These are phyloP conservation scores for Cyprinodon variegatus DNA, from an alignment of 2,113 vertebrate species.

Conservation along the genomic window DNA sequence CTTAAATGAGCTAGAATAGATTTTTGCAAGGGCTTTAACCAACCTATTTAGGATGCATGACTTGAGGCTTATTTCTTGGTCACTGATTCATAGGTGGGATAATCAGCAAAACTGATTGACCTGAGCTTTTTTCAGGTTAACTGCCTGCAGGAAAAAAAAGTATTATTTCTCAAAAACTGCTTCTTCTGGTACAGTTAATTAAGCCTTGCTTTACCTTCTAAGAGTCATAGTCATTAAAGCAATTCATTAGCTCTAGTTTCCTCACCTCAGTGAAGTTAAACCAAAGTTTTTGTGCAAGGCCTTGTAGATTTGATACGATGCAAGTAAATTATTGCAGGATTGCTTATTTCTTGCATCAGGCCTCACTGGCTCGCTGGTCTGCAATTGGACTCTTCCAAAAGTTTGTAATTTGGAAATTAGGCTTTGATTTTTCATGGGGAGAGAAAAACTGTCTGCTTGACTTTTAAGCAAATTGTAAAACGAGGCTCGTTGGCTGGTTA, in stretches of 20 bases:
- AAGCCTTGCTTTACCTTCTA: not conserved
- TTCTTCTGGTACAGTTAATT: not conserved
- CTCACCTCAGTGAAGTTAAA: not conserved
- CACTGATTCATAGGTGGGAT: no score
- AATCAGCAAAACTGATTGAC: not conserved
- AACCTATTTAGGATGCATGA: no score
- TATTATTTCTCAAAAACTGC: not conserved
- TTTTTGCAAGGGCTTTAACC: no score
- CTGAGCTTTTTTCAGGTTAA: not conserved
- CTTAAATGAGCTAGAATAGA: no score
- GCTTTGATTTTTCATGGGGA: not conserved
- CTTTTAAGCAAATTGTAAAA: not conserved
- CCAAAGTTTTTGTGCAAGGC: not conserved
- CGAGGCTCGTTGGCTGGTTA: not conserved
- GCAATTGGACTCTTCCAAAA: not conserved
- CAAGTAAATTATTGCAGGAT: not conserved
- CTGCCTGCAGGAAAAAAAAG: not conserved
- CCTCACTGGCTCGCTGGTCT: not conserved
- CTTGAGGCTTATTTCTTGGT: no score
- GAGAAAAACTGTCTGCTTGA: not conserved
- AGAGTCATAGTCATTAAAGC: not conserved
- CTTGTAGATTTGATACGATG: not conserved
- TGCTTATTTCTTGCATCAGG: constrained; percentile 6
- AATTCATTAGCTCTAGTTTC: not conserved
- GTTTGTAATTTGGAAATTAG: not conserved